phyloP scores from a whole-genome alignment of 2,888 invertebrate species.

The Osedax fenrisi region DNA sequence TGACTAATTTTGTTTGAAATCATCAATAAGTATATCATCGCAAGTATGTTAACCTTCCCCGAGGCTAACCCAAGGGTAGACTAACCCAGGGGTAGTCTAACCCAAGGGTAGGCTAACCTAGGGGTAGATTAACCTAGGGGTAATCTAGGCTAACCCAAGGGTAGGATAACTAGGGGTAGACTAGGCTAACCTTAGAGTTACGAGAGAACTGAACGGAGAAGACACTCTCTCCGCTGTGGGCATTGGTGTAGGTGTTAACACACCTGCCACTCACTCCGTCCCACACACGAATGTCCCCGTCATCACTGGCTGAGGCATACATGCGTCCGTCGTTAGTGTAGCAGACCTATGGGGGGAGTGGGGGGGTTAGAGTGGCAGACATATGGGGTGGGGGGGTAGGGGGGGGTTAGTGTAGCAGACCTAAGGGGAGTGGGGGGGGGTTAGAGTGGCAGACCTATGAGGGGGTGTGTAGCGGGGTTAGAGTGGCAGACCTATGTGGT shows the following conservation, averaged over 20 bases:
- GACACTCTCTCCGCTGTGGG: slow-evolving; percentile 85
- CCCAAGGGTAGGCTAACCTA: no score
- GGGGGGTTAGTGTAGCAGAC: neutral
- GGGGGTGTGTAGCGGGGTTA: neutral
- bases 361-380: neutral
- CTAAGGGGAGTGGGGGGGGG: neutral
- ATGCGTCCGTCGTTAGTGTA: slow-evolving; percentile 56
- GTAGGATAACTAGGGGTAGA: no score
- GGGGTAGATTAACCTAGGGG: no score
- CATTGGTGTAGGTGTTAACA: slow-evolving; percentile 79
- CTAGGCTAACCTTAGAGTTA: slow-evolving; percentile 91
- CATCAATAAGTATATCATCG: no score
- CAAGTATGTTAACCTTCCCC: no score
- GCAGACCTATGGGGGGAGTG: neutral
- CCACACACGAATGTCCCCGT: slow-evolving; percentile 89
- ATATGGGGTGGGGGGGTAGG: neutral
- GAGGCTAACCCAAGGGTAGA: no score
- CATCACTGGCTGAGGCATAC: slow-evolving; percentile 75
- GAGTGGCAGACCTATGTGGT: neutral
- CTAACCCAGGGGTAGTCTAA: no score
- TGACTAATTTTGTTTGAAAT: no score
- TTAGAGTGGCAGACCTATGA: neutral
- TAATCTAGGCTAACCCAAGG: no score
- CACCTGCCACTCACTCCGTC: slow-evolving; percentile 86
- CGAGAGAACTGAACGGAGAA: slow-evolving; percentile 84